Conservation (phyloP, 2,888 invertebrate genomes). For the Epirrita christyi region DNA sequence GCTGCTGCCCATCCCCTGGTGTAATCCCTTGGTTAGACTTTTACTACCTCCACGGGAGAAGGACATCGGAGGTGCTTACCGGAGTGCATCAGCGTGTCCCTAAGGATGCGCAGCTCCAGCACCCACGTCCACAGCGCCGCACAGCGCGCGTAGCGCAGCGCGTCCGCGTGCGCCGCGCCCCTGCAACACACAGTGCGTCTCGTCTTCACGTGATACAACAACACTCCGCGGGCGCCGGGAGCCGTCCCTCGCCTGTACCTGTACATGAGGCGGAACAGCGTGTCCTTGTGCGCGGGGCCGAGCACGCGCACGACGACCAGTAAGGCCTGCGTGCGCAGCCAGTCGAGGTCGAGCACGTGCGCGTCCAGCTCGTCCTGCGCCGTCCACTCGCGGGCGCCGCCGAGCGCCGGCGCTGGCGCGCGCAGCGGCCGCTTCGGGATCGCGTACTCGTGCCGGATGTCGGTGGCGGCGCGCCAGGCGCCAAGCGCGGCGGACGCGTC, state of each 20-base stretch:
- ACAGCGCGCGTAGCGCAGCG: conserved; percentile 91
- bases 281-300: conserved; percentile 94
- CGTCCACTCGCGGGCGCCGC: conserved; percentile 90
- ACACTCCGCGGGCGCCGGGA: too few species aligned
- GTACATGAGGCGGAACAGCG: conserved; percentile 91
- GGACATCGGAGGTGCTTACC: conserved; percentile 8
- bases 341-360: conserved; percentile 92
- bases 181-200: conserved; percentile 48
- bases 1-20: too few species aligned
- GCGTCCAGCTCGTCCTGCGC: conserved; percentile 89
- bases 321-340: conserved; percentile 93
- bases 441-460: conserved; percentile 74
- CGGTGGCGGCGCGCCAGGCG: conserved; percentile 91
- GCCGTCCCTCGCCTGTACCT: conserved; percentile 78
- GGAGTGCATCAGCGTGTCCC: conserved; percentile 88
- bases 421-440: conserved; percentile 75
- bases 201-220: too few species aligned
- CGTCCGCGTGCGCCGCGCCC: conserved; percentile 90
- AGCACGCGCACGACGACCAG: conserved; percentile 95
- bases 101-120: conserved; percentile 90
- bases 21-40: too few species aligned
- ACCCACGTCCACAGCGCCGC: conserved; percentile 95
- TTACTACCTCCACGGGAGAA: too few species aligned
- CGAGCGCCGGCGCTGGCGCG: conserved; percentile 84
- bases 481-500: conserved; percentile 88